Conservation (phyloP, 2,797 vertebrate genomes). For the Amblyopsis hoosieri region DNA sequence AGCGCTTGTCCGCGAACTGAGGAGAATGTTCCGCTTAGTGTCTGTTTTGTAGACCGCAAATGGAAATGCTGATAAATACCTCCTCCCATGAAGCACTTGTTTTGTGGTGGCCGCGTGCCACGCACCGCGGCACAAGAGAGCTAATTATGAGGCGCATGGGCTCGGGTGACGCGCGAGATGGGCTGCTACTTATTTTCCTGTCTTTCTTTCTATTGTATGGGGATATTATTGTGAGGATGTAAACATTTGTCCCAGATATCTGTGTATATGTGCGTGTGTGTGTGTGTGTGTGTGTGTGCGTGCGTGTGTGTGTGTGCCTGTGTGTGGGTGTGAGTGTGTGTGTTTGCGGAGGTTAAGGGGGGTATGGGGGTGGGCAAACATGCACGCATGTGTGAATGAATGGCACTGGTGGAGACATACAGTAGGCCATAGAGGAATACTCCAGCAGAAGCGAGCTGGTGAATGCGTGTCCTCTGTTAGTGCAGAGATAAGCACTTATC, state of each 20-base stretch:
- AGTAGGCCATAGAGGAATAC: conserved; percentile 46
- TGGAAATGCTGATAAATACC: conserved; percentile 79
- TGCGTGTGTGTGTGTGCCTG: background rate
- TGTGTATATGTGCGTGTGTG: conserved; percentile 18
- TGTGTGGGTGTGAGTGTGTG: too few relatives aligned
- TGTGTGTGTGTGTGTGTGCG: background rate
- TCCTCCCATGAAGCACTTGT: conserved; percentile 78
- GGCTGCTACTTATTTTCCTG: conserved; percentile 73
- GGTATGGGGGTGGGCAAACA: too few relatives aligned
- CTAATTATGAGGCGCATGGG: conserved; percentile 81
- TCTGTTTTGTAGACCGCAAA: conserved; percentile 75
- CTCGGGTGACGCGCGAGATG: conserved; percentile 72
- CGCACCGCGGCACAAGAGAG: conserved; percentile 77
- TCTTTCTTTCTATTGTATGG: conserved; percentile 76
- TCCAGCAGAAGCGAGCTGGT: conserved; percentile 52
- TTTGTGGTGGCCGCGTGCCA: conserved; percentile 70
- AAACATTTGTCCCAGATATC: conserved; percentile 57
- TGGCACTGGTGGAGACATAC: conserved; percentile 25
- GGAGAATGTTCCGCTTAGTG: conserved; percentile 72
- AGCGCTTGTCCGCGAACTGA: conserved; percentile 76
- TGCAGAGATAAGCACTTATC: conserved; percentile 80
- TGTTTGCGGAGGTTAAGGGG: too few relatives aligned
- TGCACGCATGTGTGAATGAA: background rate
- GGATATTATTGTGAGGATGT: conserved; percentile 71
- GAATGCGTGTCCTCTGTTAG: conserved; percentile 65